Conservation (phyloP, 2,888 invertebrate species). For the Sphecodes monilicornis region DNA sequence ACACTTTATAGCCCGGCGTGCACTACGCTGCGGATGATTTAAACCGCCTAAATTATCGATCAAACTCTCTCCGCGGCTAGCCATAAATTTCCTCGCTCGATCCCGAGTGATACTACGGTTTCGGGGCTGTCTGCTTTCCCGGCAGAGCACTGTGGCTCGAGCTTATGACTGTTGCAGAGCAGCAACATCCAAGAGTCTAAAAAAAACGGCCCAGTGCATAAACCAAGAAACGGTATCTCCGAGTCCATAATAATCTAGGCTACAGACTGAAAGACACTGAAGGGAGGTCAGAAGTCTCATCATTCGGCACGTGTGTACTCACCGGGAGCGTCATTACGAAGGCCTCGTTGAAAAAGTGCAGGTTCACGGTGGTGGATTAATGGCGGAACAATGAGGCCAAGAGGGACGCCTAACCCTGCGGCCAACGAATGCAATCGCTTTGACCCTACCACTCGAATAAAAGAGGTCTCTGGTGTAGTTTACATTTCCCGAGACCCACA, state of each 20-base stretch:
- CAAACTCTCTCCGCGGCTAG: conserved; percentile 14
- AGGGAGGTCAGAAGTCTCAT: conserved; percentile 43
- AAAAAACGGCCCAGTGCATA: background rate
- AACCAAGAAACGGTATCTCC: background rate
- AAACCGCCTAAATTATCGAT: conserved; percentile 43
- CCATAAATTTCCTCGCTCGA: conserved; percentile 29
- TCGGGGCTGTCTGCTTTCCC: conserved; percentile 7
- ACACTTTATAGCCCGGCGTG: conserved; percentile 32
- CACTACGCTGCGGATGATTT: conserved; percentile 25
- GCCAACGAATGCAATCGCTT: background rate
- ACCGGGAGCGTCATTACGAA: conserved; percentile 54
- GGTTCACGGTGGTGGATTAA: conserved; percentile 39
- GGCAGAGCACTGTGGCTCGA: background rate
- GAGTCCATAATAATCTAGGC: conserved; percentile 30
- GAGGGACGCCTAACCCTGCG: background rate
- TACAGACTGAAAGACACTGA: conserved; percentile 37
- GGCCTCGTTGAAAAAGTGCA: conserved; percentile 67
- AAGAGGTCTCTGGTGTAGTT: background rate
- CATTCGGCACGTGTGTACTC: conserved; percentile 54
- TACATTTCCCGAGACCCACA: background rate
- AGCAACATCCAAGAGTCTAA: background rate
- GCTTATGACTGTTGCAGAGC: background rate
- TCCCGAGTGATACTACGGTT: conserved; percentile 13
- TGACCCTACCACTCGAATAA: background rate
- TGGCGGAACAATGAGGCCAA: background rate